Evolutionary conservation across 2,888 invertebrate species (phyloP).

Genomic region (Kryphioiulus occultus): DNA sequence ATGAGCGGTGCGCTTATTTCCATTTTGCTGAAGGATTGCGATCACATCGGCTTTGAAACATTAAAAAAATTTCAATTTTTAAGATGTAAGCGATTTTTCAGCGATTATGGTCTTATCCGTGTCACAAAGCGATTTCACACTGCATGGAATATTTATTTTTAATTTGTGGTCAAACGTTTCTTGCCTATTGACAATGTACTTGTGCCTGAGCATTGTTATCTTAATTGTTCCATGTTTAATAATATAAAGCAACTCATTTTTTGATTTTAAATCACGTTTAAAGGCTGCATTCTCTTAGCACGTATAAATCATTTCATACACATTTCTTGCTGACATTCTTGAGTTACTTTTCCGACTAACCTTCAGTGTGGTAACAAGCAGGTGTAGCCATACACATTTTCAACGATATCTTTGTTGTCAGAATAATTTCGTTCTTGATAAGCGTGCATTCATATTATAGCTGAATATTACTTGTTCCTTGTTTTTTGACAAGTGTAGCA

Average conservation of each 20-base stretch:
- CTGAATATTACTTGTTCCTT: background rate
- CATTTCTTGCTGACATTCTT: background rate
- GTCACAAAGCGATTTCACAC: background rate
- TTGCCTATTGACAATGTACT: background rate
- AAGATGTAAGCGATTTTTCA: too few species aligned
- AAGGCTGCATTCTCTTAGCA: background rate
- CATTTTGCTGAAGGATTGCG: background rate
- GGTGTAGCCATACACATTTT: background rate
- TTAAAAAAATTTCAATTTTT: background rate
- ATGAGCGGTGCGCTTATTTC: background rate
- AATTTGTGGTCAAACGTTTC: background rate
- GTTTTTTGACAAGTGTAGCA: background rate
- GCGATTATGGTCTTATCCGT: background rate
- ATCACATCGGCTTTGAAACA: background rate
- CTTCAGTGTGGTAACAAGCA: background rate
- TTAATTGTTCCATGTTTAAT: background rate
- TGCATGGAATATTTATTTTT: background rate
- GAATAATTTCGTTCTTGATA: background rate
- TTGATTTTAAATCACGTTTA: background rate
- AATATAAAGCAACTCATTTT: background rate
- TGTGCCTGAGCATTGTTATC: background rate
- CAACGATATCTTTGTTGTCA: background rate
- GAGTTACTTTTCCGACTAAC: background rate
- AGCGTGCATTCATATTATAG: background rate
- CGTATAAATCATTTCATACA: background rate